Evolutionary conservation across 2,888 invertebrate genomes (phyloP).

Genomic region (Allygus modestus): DNA sequence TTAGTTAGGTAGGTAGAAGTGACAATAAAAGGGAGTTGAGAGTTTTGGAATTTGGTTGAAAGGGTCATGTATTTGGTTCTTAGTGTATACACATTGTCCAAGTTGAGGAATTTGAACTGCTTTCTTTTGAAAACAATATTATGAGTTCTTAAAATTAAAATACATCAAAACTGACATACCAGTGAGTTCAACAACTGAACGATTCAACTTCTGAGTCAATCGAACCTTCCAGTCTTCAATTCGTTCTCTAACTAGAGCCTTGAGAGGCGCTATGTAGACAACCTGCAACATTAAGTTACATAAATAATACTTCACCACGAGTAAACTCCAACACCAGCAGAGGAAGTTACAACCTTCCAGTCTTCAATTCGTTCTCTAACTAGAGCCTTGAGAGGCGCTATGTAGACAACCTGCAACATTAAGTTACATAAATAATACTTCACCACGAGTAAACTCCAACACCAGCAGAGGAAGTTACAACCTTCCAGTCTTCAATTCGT

Average conservation of each 20-base stretch:
- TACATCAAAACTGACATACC: slow-evolving; percentile 84
- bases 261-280: slow-evolving; percentile 98
- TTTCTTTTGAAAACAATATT: no score
- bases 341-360: slow-evolving; percentile 82
- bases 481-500: slow-evolving; percentile 96
- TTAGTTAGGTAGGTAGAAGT: no score
- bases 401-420: slow-evolving; percentile 89
- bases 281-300: slow-evolving; percentile 77
- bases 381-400: slow-evolving; percentile 98
- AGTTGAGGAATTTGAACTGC: no score
- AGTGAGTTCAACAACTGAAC: slow-evolving; percentile 96
- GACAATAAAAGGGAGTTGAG: no score
- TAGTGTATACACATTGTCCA: no score
- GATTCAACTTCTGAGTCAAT: slow-evolving; percentile 84
- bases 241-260: slow-evolving; percentile 97
- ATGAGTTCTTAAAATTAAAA: no score
- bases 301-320: background rate
- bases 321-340: no score
- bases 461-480: slow-evolving; percentile 69
- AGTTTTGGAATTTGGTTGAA: no score
- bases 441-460: no score
- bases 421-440: background rate
- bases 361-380: slow-evolving; percentile 97
- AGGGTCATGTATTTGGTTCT: no score
- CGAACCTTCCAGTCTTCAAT: slow-evolving; percentile 96